Evolutionary conservation across 2,888 invertebrate species (phyloP).

Genomic region (Achlya flavicornis): DNA sequence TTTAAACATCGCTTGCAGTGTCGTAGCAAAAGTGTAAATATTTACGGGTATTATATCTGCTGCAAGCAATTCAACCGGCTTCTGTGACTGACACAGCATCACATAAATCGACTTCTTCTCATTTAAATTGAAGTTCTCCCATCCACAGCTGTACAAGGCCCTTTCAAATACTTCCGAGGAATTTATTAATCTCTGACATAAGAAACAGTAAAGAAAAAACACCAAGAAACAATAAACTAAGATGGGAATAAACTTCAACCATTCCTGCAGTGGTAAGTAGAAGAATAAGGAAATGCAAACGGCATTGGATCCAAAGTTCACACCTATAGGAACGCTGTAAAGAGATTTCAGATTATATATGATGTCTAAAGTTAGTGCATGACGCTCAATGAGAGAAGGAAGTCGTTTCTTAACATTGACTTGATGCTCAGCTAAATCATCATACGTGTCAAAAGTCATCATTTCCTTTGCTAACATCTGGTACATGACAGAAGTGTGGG

Average conservation of each 20-base stretch:
- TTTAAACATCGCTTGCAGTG: conserved; percentile 66
- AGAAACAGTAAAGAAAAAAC: conserved; percentile 70
- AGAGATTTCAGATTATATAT: conserved; percentile 53
- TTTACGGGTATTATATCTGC: conserved; percentile 73
- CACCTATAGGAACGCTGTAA: conserved; percentile 66
- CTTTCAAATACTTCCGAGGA: conserved; percentile 63
- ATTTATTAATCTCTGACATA: conserved; percentile 65
- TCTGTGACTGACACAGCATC: conserved; percentile 65
- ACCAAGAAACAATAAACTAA: conserved; percentile 61
- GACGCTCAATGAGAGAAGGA: conserved; percentile 50
- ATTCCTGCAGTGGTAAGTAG: conserved; percentile 57
- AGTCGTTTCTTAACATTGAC: conserved; percentile 45
- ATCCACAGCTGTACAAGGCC: conserved; percentile 69
- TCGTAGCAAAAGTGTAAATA: conserved; percentile 70
- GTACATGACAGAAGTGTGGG: conserved; percentile 65
- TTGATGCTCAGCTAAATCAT: conserved; percentile 33
- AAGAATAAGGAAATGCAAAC: conserved; percentile 65
- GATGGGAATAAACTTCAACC: conserved; percentile 60
- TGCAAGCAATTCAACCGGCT: conserved; percentile 60
- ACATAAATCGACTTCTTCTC: conserved; percentile 58
- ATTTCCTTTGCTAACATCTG: conserved; percentile 61
- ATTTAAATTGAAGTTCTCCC: conserved; percentile 65
- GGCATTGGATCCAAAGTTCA: conserved; percentile 66
- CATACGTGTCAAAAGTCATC: conserved; percentile 42
- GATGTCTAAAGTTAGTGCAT: conserved; percentile 50